phyloP scores from a whole-genome alignment of 2,797 vertebrate genomes.

The Phoebastria nigripes region DNA sequence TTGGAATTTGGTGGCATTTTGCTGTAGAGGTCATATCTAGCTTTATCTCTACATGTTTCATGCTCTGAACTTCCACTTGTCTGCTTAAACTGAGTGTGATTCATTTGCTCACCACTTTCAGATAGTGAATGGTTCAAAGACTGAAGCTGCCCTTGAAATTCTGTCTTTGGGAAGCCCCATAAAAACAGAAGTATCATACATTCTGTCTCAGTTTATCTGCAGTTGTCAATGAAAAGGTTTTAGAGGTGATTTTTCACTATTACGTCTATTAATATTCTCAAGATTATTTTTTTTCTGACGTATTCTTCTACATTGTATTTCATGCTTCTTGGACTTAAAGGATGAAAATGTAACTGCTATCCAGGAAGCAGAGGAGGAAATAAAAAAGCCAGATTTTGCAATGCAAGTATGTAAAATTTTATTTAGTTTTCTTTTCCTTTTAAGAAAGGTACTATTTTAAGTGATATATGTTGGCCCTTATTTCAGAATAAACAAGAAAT shows the following conservation, averaged over 20 bases:
- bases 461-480: not conserved
- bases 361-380: conserved; percentile 75
- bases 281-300: not conserved
- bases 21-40: not conserved
- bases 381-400: conserved; percentile 69
- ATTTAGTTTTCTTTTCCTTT: not conserved
- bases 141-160: not conserved
- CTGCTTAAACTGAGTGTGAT: not conserved
- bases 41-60: not conserved
- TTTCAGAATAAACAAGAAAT: conserved; percentile 91
- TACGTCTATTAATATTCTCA: not conserved
- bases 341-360: conserved; percentile 57
- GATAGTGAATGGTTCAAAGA: not conserved
- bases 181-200: not conserved
- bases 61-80: not conserved
- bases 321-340: conserved; percentile 57
- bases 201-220: not conserved
- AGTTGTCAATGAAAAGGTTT: not conserved
- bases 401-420: conserved; percentile 67
- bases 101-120: not conserved
- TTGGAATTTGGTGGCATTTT: not conserved
- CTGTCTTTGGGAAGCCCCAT: not conserved
- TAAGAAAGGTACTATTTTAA: conserved; percentile 1
- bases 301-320: conserved; percentile 3
- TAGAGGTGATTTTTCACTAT: not conserved